Percentiles rank a stretch among this genome's conserved stretches.
Conservation (phyloP, 2,888 invertebrate species). For the Salticus scenicus region DNA sequence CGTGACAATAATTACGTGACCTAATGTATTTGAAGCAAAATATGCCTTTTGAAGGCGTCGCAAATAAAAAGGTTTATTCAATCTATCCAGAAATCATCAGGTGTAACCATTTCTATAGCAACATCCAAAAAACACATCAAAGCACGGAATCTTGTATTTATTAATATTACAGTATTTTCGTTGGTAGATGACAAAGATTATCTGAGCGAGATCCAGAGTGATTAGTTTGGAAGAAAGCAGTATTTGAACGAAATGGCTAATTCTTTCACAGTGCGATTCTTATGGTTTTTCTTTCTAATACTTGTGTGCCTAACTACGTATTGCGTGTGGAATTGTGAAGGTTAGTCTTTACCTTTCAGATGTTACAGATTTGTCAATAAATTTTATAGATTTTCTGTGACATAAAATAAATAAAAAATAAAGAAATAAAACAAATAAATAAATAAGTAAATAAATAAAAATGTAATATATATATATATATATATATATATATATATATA, state of each 20-base stretch:
- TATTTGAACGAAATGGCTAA: conserved; percentile 34
- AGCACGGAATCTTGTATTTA: conserved; percentile 43
- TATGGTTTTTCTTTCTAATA: conserved; percentile 42
- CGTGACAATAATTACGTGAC: conserved; percentile 61
- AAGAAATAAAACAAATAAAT: too few species aligned
- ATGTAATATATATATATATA: too few species aligned
- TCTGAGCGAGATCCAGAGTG: too few species aligned
- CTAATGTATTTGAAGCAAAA: conserved; percentile 34
- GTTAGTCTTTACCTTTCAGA: conserved; percentile 24
- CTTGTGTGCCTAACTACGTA: conserved; percentile 29
- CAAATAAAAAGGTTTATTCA: conserved; percentile 38
- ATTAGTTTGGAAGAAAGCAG: conserved; percentile 19
- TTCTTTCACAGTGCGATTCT: conserved; percentile 35
- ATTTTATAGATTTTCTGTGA: too few species aligned
- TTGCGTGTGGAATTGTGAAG: conserved; percentile 60
- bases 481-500: too few species aligned
- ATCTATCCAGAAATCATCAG: conserved; percentile 61
- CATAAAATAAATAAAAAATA: too few species aligned
- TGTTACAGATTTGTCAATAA: too few species aligned
- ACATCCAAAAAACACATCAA: conserved; percentile 59
- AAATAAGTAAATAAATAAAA: too few species aligned
- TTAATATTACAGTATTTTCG: conserved; percentile 48
- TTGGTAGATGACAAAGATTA: conserved; percentile 52
- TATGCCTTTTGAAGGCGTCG: not conserved
- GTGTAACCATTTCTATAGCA: conserved; percentile 66